Evolutionary conservation across 2,797 vertebrate species (phyloP).

Genomic region (Anguilla pacifica): DNA sequence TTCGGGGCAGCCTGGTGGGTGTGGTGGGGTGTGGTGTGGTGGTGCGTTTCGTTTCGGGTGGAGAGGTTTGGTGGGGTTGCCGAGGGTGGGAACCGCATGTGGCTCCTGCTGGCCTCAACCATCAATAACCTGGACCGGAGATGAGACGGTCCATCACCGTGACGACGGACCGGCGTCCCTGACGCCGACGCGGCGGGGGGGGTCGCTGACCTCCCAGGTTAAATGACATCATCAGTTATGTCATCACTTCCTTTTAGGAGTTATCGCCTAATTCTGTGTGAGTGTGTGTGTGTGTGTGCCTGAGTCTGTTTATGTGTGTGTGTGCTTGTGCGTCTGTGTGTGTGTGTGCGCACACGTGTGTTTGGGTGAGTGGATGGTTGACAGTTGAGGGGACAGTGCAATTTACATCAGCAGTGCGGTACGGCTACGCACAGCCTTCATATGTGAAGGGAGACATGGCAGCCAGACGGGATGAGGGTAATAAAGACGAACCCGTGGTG

Average conservation of each 20-base stretch:
- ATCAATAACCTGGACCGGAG: not conserved
- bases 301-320: not conserved
- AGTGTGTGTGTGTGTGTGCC: not conserved
- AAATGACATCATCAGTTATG: conserved; percentile 44
- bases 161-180: not conserved
- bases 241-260: conserved; percentile 36
- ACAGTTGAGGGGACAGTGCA: not conserved
- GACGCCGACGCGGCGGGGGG: not conserved
- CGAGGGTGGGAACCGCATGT: not conserved
- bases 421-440: not conserved
- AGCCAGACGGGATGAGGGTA: conserved; percentile 32
- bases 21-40: not conserved
- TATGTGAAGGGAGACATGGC: not conserved
- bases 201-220: conserved; percentile 26
- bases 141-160: not conserved
- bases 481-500: conserved; percentile 25
- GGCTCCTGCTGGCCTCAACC: not conserved
- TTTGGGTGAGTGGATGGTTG: not conserved
- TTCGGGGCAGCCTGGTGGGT: not conserved
- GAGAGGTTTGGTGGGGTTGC: not conserved
- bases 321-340: not conserved
- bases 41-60: not conserved
- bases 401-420: not conserved
- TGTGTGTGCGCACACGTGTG: not conserved
- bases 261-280: conserved; percentile 38